phyloP scores from a whole-genome alignment of 2,113 vertebrate genomes.

The Agapornis roseicollis region DNA sequence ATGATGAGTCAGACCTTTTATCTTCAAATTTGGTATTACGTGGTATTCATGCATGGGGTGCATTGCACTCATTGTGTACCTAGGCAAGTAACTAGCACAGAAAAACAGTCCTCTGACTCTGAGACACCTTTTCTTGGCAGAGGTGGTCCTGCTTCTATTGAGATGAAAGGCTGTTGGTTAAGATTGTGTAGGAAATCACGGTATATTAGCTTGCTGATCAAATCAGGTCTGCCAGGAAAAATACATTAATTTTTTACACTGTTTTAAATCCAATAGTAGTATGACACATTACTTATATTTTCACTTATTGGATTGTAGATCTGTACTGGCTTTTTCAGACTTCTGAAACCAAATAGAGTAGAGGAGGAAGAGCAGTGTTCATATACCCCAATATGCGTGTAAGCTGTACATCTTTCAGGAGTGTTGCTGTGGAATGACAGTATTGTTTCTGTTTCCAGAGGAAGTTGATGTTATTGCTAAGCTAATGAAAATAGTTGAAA shows the following conservation, averaged over 20 bases:
- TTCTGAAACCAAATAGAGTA: not conserved
- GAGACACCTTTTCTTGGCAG: not conserved
- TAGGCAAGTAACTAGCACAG: not conserved
- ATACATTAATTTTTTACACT: not conserved
- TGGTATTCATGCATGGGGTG: not conserved
- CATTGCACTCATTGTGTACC: not conserved
- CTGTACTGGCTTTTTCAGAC: not conserved
- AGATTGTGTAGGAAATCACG: not conserved
- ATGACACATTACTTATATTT: not conserved
- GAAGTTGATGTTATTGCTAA: not conserved
- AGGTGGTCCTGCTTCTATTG: not conserved
- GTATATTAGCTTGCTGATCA: not conserved
- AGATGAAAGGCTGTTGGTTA: not conserved
- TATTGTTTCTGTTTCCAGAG: not conserved
- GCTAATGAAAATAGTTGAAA: not conserved
- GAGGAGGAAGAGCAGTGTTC: not conserved
- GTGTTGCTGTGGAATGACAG: not conserved
- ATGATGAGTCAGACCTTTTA: slow-evolving; percentile 56
- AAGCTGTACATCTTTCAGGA: not conserved
- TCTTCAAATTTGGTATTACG: not conserved
- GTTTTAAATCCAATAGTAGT: not conserved
- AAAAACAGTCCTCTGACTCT: not conserved
- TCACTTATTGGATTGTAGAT: not conserved
- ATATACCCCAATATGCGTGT: not conserved
- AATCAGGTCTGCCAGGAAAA: not conserved